A percentile compares a stretch with the other conserved stretches of the same genome.
These are phyloP conservation scores for Notarius quadriscutis DNA, from an alignment of 2,113 vertebrate species.

Conservation along the genomic window DNA sequence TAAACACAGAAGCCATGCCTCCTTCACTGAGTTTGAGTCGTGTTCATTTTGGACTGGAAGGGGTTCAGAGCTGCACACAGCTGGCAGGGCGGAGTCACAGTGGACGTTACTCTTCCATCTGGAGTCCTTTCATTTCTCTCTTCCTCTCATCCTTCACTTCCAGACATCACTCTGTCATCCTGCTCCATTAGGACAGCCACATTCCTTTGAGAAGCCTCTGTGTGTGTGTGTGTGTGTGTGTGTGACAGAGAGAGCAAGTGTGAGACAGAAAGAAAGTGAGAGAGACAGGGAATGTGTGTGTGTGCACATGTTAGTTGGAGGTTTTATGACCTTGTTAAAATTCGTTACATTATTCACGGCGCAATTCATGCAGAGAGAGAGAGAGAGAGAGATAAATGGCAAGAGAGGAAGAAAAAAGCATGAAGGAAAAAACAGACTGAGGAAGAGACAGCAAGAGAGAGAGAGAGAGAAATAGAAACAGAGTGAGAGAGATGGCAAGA, in stretches of 20 bases:
- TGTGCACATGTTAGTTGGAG: conserved; percentile 58
- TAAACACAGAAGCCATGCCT: not conserved
- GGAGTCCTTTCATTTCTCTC: conserved; percentile 44
- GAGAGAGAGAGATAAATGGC: conserved; percentile 23
- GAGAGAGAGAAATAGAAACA: not conserved
- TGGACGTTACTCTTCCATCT: conserved; percentile 23
- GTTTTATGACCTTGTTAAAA: conserved; percentile 78
- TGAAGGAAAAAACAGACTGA: not conserved
- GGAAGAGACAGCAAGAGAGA: not conserved
- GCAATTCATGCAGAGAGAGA: conserved; percentile 64
- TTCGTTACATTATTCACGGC: conserved; percentile 79
- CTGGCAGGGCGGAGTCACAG: conserved; percentile 1
- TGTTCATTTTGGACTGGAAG: not conserved
- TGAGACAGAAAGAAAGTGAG: conserved; percentile 4
- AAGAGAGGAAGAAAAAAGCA: not conserved
- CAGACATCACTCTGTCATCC: conserved; percentile 36
- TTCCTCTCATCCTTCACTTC: conserved; percentile 30
- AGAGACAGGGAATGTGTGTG: conserved; percentile 18
- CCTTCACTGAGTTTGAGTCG: not conserved
- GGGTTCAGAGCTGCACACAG: conserved; percentile 14
- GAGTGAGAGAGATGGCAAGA: not conserved
- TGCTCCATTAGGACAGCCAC: conserved; percentile 18
- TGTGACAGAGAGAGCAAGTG: not conserved
- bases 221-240: not conserved
- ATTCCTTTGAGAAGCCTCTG: conserved; percentile 21